These are phyloP conservation scores for Pseudomugil tenellus DNA, from an alignment of 2,797 vertebrate species.

Conservation along the genomic window DNA sequence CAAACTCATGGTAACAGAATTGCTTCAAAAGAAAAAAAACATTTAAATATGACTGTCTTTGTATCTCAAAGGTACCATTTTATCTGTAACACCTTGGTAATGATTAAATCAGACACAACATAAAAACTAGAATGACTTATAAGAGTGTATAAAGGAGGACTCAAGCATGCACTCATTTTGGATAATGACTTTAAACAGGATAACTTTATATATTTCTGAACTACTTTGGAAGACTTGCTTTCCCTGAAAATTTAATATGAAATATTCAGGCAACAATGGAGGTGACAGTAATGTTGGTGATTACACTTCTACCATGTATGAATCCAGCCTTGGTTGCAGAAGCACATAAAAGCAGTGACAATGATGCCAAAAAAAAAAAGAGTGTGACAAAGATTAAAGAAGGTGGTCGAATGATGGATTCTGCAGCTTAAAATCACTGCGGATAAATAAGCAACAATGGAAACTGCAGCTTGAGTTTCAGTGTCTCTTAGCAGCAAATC, in stretches of 20 bases:
- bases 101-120: conserved; percentile 14
- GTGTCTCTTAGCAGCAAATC: not conserved
- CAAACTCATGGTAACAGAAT: conserved; percentile 54
- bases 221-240: too few relatives aligned
- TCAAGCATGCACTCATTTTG: not conserved
- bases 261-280: not conserved
- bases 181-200: not conserved
- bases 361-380: not conserved
- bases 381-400: conserved; percentile 4
- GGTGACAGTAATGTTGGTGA: not conserved
- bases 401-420: conserved; percentile 23
- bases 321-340: not conserved
- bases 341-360: not conserved
- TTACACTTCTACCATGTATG: not conserved
- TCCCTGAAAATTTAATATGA: too few relatives aligned
- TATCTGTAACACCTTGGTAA: not conserved
- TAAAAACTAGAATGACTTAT: not conserved
- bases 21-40: conserved; percentile 27
- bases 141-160: not conserved
- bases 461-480: conserved; percentile 61
- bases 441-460: conserved; percentile 33
- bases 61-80: not conserved
- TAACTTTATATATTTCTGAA: not conserved
- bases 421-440: conserved; percentile 35
- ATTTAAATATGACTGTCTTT: conserved; percentile 8